Percentiles rank a stretch among this genome's conserved stretches.
Evolutionary conservation across 2,888 invertebrate genomes (phyloP).

Genomic region (Drosophila eohydei): DNA sequence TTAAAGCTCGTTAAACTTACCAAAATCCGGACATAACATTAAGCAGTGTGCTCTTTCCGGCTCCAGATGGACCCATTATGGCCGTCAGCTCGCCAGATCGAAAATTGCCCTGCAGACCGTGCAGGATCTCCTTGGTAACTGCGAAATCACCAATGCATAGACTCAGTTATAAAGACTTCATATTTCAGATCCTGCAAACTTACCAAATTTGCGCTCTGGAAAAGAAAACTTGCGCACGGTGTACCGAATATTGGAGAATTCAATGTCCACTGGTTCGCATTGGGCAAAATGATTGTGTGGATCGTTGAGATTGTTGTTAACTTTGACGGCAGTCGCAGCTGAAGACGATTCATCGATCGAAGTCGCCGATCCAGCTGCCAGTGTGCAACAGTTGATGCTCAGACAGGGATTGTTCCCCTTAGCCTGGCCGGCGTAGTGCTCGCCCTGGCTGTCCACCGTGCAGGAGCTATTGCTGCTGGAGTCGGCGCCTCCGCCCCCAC

Average conservation of each 20-base stretch:
- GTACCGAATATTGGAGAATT: constrained; percentile 89
- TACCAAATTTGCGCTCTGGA: constrained; percentile 87
- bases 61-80: constrained; percentile 98
- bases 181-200: constrained; percentile 69
- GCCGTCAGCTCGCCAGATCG: constrained; percentile 96
- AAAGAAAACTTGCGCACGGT: constrained; percentile 87
- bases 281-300: constrained; percentile 66
- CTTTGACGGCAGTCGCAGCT: constrained; percentile 57
- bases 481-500: constrained; percentile 55
- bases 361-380: constrained; percentile 77
- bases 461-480: constrained; percentile 54
- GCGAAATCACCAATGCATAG: neutral
- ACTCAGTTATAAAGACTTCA: neutral
- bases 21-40: constrained; percentile 98
- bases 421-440: constrained; percentile 17
- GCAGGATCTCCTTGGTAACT: constrained; percentile 87
- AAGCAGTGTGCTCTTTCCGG: constrained; percentile 96
- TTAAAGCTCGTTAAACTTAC: constrained; percentile 86
- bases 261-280: constrained; percentile 88
- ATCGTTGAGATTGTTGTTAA: constrained; percentile 68
- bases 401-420: constrained; percentile 39
- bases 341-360: constrained; percentile 75
- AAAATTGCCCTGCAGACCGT: constrained; percentile 88
- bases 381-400: constrained; percentile 79
- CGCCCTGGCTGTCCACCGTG: constrained; percentile 39